Conservation (phyloP, 2,797 vertebrate species). For the Gallinago stenura region DNA sequence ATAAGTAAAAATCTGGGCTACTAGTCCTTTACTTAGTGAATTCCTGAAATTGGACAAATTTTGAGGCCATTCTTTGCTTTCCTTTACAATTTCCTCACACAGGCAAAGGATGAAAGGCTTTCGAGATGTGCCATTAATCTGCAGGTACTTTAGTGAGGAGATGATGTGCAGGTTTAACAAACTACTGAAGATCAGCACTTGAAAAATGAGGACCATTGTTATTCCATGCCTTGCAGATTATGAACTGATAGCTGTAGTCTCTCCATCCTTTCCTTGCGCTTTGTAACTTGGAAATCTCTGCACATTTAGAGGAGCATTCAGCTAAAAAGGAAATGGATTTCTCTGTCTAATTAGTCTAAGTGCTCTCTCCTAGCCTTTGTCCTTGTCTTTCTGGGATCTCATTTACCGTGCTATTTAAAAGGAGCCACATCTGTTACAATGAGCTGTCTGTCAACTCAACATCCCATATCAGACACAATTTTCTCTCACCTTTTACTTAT, state of each 20-base stretch:
- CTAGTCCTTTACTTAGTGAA: not conserved
- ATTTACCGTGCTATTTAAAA: constrained; percentile 62
- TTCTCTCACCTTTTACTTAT: constrained; percentile 67
- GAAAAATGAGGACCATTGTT: constrained; percentile 70
- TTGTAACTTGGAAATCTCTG: constrained; percentile 57
- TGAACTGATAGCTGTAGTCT: constrained; percentile 51
- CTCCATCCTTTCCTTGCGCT: constrained; percentile 21
- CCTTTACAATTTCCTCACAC: not conserved
- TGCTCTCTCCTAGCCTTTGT: constrained; percentile 64
- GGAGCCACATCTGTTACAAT: constrained; percentile 59
- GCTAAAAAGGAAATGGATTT: constrained; percentile 65
- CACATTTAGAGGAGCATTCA: constrained; percentile 48
- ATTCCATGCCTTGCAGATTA: constrained; percentile 63
- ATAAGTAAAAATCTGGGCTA: not conserved
- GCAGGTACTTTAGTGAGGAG: constrained; percentile 34
- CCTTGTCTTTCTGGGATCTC: constrained; percentile 68
- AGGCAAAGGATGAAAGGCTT: constrained; percentile 18
- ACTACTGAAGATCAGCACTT: constrained; percentile 42
- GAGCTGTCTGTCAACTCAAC: constrained; percentile 68
- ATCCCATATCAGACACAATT: constrained; percentile 58
- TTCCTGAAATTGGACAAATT: not conserved
- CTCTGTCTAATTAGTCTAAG: constrained; percentile 70
- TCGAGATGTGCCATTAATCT: constrained; percentile 53
- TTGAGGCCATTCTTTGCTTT: not conserved
- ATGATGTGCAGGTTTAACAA: constrained; percentile 53